These are phyloP conservation scores for Phortica variegata DNA, from an alignment of 1,140 invertebrate genomes.

Conservation along the genomic window DNA sequence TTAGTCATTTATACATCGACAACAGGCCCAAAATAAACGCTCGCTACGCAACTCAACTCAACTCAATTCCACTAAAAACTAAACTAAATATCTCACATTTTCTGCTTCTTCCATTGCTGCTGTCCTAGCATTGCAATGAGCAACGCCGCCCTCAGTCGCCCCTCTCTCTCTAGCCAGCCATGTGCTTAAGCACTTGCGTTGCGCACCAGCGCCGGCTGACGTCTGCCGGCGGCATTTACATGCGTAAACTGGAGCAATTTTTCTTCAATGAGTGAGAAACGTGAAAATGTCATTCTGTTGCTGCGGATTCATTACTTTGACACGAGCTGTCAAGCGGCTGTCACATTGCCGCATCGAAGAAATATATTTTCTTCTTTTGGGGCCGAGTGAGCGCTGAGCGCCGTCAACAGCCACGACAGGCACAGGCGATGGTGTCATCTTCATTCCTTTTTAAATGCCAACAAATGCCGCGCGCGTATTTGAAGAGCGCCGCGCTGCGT, in stretches of 20 bases:
- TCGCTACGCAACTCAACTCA: no score
- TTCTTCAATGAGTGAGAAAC: slow-evolving; percentile 30
- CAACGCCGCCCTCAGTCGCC: slow-evolving; percentile 26
- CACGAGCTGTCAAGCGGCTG: slow-evolving; percentile 55
- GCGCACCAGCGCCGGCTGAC: no score
- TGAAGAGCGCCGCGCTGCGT: slow-evolving; percentile 46
- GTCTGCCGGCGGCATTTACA: slow-evolving; percentile 34
- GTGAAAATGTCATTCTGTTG: slow-evolving; percentile 52
- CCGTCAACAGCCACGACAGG: no score
- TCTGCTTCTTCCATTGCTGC: no score
- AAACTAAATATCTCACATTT: no score
- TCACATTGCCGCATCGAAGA: slow-evolving; percentile 45
- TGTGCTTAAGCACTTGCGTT: no score
- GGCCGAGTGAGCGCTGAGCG: slow-evolving; percentile 27
- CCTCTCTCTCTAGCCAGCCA: no score
- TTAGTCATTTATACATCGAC: slow-evolving; percentile 35
- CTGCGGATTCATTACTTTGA: slow-evolving; percentile 56
- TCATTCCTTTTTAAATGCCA: slow-evolving; percentile 39
- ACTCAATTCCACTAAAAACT: no score
- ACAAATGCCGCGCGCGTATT: slow-evolving; percentile 38
- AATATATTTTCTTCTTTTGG: slow-evolving; percentile 33
- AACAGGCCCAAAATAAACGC: neutral
- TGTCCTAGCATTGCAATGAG: no score
- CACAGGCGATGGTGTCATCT: slow-evolving; percentile 35
- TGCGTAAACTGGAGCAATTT: slow-evolving; percentile 44